These are phyloP conservation scores for Clarias magur DNA, from an alignment of 2,113 vertebrate species.

Conservation along the genomic window DNA sequence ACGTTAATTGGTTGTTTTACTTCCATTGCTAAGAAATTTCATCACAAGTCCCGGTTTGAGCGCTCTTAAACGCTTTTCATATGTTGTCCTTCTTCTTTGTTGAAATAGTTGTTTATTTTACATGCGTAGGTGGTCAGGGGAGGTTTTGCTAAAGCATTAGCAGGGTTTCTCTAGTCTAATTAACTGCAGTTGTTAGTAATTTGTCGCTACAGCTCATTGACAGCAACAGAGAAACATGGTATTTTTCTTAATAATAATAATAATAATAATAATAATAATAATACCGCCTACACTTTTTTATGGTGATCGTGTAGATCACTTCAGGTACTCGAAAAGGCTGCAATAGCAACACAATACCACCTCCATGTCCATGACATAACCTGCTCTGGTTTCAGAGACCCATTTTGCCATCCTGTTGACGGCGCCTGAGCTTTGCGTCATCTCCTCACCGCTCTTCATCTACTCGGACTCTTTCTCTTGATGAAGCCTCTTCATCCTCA, in stretches of 20 bases:
- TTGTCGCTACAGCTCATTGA: background rate
- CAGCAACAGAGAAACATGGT: background rate
- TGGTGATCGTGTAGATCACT: background rate
- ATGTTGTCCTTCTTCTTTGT: background rate
- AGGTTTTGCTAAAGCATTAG: background rate
- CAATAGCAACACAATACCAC: background rate
- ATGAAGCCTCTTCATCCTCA: constrained; percentile 35
- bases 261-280: background rate
- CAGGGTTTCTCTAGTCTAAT: background rate
- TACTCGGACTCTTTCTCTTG: background rate
- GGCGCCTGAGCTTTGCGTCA: background rate
- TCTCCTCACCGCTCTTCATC: background rate
- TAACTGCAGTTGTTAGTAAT: background rate
- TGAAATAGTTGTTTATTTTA: background rate
- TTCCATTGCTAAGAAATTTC: no score
- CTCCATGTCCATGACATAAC: background rate
- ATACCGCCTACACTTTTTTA: background rate
- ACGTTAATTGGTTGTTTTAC: no score
- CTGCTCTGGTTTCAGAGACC: background rate
- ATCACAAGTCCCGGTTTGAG: no score
- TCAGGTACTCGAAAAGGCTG: background rate
- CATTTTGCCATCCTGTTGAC: background rate
- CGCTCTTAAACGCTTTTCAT: background rate
- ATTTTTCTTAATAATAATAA: no score
- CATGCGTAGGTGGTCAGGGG: background rate